A percentile compares a stretch with the other conserved stretches of the same genome.
Evolutionary conservation across 2,888 invertebrate genomes (phyloP).

Genomic region (Lamproptera curius): DNA sequence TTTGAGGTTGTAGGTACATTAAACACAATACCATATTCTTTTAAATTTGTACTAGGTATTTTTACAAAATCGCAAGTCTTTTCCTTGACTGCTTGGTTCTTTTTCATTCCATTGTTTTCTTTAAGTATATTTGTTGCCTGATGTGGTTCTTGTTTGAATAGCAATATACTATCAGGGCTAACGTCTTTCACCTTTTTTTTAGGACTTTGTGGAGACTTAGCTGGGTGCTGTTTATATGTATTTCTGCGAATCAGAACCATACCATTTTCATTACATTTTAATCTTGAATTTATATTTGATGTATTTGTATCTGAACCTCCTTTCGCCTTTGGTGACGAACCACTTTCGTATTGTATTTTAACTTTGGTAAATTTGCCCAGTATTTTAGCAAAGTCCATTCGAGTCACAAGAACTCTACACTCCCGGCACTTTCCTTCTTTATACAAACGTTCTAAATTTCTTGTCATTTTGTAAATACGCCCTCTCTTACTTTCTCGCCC

Average conservation of each 20-base stretch:
- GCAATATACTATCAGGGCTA: constrained; percentile 20
- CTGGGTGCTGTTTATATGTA: constrained; percentile 52
- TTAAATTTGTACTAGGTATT: constrained; percentile 35
- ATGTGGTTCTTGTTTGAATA: constrained; percentile 17
- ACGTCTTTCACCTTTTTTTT: constrained; percentile 35
- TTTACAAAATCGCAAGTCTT: constrained; percentile 38
- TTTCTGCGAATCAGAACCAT: constrained; percentile 58
- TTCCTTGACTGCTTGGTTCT: constrained; percentile 32
- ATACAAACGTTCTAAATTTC: constrained; percentile 58
- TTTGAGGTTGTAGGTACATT: constrained; percentile 37
- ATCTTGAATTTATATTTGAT: constrained; percentile 43
- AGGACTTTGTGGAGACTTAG: constrained; percentile 40
- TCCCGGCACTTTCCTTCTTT: constrained; percentile 68
- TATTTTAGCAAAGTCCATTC: constrained; percentile 73
- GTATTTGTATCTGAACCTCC: constrained; percentile 33
- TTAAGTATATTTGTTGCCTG: constrained; percentile 50
- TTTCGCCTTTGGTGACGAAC: constrained; percentile 47
- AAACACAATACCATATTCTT: constrained; percentile 63
- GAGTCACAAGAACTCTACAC: constrained; percentile 63
- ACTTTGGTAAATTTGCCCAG: constrained; percentile 72
- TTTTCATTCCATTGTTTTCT: constrained; percentile 45
- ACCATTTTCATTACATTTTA: constrained; percentile 71
- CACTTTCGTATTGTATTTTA: constrained; percentile 68
- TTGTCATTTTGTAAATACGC: constrained; percentile 50
- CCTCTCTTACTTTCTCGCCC: constrained; percentile 48